These are phyloP conservation scores for Chelonus insularis DNA, from an alignment of 1,140 invertebrate genomes.

Conservation along the genomic window DNA sequence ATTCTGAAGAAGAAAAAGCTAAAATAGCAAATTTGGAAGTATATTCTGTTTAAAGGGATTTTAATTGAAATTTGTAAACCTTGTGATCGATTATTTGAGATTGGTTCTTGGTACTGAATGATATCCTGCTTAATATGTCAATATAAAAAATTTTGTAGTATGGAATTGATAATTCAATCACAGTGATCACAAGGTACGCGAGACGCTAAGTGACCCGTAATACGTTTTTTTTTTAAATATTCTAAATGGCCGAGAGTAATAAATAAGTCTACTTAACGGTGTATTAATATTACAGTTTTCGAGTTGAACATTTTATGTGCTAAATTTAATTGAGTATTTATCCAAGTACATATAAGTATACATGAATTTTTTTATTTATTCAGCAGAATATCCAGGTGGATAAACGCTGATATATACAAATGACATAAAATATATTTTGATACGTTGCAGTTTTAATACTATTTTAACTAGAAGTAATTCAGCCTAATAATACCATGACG, in stretches of 20 bases:
- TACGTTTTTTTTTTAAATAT: not conserved
- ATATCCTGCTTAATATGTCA: not conserved
- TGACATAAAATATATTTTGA: constrained; percentile 53
- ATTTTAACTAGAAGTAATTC: constrained; percentile 20
- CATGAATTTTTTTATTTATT: constrained; percentile 38
- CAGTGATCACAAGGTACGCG: not conserved
- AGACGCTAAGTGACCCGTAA: not conserved
- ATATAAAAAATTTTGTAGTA: not conserved
- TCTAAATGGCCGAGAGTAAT: not conserved
- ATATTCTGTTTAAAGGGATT: constrained; percentile 56
- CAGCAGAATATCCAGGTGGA: constrained; percentile 50
- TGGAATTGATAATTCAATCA: not conserved
- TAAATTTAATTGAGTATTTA: not conserved
- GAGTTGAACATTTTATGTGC: not conserved
- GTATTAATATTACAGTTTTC: not conserved
- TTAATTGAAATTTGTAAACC: not conserved
- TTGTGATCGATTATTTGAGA: not conserved
- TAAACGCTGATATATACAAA: constrained; percentile 34
- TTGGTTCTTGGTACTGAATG: not conserved
- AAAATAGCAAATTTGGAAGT: constrained; percentile 67
- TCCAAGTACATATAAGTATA: not conserved
- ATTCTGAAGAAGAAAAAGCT: constrained; percentile 68
- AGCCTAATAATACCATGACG: not conserved
- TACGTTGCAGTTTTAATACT: constrained; percentile 55
- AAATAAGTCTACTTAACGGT: not conserved